Conservation (phyloP, 2,888 invertebrate genomes). For the Physocephala rufipes region DNA sequence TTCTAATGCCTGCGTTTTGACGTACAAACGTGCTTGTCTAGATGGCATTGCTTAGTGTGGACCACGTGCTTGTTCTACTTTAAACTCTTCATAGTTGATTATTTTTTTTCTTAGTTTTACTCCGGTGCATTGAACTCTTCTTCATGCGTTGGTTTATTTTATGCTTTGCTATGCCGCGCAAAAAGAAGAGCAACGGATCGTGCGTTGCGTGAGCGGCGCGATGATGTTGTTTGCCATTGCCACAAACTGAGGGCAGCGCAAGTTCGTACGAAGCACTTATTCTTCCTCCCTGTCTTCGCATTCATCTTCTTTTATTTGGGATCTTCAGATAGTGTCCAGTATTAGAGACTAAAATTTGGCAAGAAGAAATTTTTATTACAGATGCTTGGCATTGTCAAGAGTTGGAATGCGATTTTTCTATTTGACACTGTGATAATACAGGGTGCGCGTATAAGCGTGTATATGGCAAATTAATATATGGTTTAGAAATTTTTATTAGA, state of each 20-base stretch:
- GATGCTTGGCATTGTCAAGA: neutral
- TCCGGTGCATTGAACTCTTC: constrained; percentile 11
- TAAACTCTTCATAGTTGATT: neutral
- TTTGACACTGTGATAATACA: neutral
- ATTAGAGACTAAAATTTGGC: constrained; percentile 11
- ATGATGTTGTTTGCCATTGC: neutral
- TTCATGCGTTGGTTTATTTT: neutral
- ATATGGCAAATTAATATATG: too few species aligned
- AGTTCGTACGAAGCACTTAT: neutral
- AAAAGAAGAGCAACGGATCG: neutral
- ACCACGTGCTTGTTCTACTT: constrained; percentile 4
- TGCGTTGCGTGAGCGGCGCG: neutral
- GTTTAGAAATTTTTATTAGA: too few species aligned
- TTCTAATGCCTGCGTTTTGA: neutral
- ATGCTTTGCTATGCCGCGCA: neutral
- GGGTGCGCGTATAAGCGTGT: neutral
- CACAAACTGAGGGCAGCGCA: neutral
- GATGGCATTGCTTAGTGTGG: neutral
- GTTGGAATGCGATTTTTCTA: neutral
- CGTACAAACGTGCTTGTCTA: constrained; percentile 5
- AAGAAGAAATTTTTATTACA: constrained; percentile 10
- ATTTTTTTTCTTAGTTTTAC: neutral
- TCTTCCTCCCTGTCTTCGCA: too few species aligned
- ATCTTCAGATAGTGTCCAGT: neutral
- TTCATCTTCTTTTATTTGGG: neutral